Conservation (phyloP, 2,113 vertebrate species). For the Leuciscus idus region DNA sequence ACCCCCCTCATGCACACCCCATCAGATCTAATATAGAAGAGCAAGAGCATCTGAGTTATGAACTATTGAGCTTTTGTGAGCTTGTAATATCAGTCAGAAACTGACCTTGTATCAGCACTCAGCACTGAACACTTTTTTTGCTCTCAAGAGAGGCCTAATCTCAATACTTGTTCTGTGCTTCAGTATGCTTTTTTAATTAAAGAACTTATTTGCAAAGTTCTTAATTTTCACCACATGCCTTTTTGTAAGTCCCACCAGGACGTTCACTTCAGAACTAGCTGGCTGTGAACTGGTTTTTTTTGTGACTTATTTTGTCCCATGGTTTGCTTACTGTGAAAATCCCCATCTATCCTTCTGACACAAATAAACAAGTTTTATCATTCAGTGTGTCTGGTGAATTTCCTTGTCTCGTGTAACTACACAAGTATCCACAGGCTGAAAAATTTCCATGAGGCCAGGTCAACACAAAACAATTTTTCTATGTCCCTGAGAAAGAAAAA, state of each 20-base stretch:
- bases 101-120: not conserved
- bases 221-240: slow-evolving; percentile 6
- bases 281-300: not conserved
- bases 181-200: not conserved
- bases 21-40: not conserved
- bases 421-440: slow-evolving; percentile 22
- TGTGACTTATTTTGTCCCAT: not conserved
- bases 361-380: slow-evolving; percentile 14
- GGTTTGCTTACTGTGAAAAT: slow-evolving; percentile 12
- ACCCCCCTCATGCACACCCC: not conserved
- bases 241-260: not conserved
- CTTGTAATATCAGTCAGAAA: slow-evolving; percentile 1
- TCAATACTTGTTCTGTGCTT: not conserved
- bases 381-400: slow-evolving; percentile 29
- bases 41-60: not conserved
- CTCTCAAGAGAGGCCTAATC: not conserved
- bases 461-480: not conserved
- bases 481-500: not conserved
- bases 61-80: not conserved
- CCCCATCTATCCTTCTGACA: not conserved
- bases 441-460: not conserved
- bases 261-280: not conserved
- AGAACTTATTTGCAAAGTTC: not conserved
- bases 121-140: not conserved
- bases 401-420: not conserved